phyloP scores from a whole-genome alignment of 2,888 invertebrate genomes.

The Zonitis immaculata region DNA sequence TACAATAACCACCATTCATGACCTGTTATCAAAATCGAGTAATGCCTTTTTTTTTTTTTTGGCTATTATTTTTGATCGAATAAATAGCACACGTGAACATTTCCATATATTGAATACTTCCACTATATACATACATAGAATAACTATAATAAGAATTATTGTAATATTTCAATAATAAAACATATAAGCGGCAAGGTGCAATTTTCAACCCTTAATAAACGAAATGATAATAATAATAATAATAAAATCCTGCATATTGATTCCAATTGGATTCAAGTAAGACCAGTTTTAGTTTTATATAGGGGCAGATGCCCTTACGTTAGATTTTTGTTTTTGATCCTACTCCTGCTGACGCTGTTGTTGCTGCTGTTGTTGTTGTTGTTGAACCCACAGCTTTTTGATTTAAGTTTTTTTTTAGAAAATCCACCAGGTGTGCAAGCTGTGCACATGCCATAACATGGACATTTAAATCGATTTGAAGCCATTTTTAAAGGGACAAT shows the following conservation, averaged over 20 bases:
- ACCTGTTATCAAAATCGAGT: slow-evolving; percentile 4
- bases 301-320: neutral
- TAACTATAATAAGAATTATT: too few relatives aligned
- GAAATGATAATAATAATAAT: too few relatives aligned
- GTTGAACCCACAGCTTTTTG: slow-evolving; percentile 7
- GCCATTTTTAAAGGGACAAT: slow-evolving; percentile 39
- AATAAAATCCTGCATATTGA: neutral
- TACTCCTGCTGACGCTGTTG: neutral
- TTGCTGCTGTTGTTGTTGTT: neutral
- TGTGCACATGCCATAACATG: slow-evolving; percentile 25
- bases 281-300: neutral
- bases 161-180: neutral
- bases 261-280: neutral
- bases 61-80: neutral
- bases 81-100: neutral
- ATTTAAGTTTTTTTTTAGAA: slow-evolving; percentile 19
- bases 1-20: neutral
- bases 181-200: neutral
- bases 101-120: neutral
- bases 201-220: neutral
- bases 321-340: neutral
- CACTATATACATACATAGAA: neutral
- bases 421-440: slow-evolving; percentile 31
- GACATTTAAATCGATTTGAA: slow-evolving; percentile 29
- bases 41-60: neutral